phyloP scores from a whole-genome alignment of 2,888 invertebrate genomes.

The Apodemia zela region DNA sequence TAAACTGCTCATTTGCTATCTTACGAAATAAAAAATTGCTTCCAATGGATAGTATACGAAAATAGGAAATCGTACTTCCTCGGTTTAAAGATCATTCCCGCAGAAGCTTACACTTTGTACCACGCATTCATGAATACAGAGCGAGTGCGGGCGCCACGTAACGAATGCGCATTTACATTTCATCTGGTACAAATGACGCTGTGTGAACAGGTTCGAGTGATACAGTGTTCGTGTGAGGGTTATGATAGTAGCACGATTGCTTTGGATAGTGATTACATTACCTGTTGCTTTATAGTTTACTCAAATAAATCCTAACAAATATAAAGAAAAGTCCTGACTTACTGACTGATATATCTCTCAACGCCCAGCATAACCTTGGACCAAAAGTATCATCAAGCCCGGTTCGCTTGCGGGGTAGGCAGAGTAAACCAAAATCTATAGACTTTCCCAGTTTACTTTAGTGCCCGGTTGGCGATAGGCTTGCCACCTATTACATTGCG shows the following conservation, averaged over 20 bases:
- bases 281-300: constrained; percentile 22
- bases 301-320: too few relatives aligned
- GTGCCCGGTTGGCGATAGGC: too few relatives aligned
- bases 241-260: constrained; percentile 47
- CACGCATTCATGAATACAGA: constrained; percentile 71
- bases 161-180: constrained; percentile 79
- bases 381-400: too few relatives aligned
- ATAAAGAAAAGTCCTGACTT: too few relatives aligned
- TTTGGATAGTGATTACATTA: constrained; percentile 7
- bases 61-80: background rate
- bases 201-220: constrained; percentile 59
- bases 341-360: too few relatives aligned
- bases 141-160: constrained; percentile 69
- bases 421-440: too few relatives aligned
- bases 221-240: constrained; percentile 47
- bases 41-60: too few relatives aligned
- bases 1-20: background rate
- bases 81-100: constrained; percentile 21
- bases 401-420: too few relatives aligned
- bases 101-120: constrained; percentile 36
- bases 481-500: too few relatives aligned
- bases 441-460: too few relatives aligned
- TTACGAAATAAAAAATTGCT: background rate
- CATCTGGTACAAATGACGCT: constrained; percentile 78
- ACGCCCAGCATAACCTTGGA: too few relatives aligned